Conservation (phyloP, 2,888 invertebrate genomes). For the Steinernema hermaphroditum region DNA sequence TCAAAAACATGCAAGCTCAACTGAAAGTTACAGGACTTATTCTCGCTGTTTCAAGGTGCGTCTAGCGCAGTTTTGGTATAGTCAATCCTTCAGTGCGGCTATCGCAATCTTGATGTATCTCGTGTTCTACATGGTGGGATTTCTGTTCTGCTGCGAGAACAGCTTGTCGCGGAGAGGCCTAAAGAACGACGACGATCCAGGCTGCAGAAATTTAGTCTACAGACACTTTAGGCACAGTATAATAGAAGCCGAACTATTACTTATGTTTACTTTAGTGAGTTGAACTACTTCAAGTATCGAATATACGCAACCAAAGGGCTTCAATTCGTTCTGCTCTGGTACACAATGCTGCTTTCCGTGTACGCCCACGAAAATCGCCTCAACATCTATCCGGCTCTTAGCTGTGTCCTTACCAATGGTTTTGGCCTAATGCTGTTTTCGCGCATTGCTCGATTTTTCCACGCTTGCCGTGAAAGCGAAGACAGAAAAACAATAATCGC, state of each 20-base stretch:
- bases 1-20: constrained; percentile 44
- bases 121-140: constrained; percentile 53
- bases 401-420: constrained; percentile 52
- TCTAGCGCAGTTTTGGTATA: background rate
- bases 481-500: constrained; percentile 47
- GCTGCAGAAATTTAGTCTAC: background rate
- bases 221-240: constrained; percentile 28
- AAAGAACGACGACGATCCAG: background rate
- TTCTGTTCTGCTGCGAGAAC: constrained; percentile 55
- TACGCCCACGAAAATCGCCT: constrained; percentile 52
- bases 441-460: constrained; percentile 52
- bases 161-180: constrained; percentile 35
- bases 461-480: constrained; percentile 47
- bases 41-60: constrained; percentile 49
- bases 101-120: constrained; percentile 51
- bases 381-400: constrained; percentile 55
- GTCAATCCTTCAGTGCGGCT: constrained; percentile 40
- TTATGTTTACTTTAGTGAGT: constrained; percentile 41
- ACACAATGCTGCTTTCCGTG: constrained; percentile 51
- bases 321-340: constrained; percentile 53
- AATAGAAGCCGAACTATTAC: background rate
- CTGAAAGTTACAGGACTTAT: constrained; percentile 37
- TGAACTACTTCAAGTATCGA: constrained; percentile 46
- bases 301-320: constrained; percentile 50
- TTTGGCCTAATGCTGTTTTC: constrained; percentile 56